Evolutionary conservation across 1,140 invertebrate species (phyloP).

Genomic region (Diploscapter pachys): DNA sequence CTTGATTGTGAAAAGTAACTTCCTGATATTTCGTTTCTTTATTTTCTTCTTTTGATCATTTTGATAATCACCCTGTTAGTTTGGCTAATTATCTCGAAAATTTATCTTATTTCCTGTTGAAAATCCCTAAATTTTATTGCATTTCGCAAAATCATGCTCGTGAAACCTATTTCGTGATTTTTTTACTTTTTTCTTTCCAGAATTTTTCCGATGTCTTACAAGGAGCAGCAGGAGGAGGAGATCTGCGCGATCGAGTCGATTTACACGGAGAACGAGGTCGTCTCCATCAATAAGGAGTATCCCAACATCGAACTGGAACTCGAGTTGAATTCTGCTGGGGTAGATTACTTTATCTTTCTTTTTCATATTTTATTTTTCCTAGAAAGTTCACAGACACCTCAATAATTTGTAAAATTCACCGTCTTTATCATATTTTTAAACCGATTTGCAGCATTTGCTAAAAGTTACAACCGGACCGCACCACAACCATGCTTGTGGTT

Average conservation of each 20-base stretch:
- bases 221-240: slow-evolving; percentile 41
- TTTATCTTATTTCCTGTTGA: no score
- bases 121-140: no score
- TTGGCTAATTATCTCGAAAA: no score
- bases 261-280: slow-evolving; percentile 42
- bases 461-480: no score
- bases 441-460: no score
- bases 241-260: slow-evolving; percentile 42
- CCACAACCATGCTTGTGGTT: no score
- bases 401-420: not conserved
- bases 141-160: not conserved
- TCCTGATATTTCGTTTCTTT: no score
- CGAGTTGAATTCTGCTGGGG: slow-evolving; percentile 39
- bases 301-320: slow-evolving; percentile 41
- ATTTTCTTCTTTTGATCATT: no score
- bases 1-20: no score
- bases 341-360: slow-evolving; percentile 22
- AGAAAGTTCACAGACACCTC: not conserved
- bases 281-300: slow-evolving; percentile 37
- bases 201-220: slow-evolving; percentile 25
- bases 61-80: no score
- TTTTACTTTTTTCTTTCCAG: not conserved
- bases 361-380: not conserved
- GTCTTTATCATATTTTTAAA: not conserved
- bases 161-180: not conserved